Conservation (phyloP, 1,140 invertebrate species). For the Semibalanus balanoides region DNA sequence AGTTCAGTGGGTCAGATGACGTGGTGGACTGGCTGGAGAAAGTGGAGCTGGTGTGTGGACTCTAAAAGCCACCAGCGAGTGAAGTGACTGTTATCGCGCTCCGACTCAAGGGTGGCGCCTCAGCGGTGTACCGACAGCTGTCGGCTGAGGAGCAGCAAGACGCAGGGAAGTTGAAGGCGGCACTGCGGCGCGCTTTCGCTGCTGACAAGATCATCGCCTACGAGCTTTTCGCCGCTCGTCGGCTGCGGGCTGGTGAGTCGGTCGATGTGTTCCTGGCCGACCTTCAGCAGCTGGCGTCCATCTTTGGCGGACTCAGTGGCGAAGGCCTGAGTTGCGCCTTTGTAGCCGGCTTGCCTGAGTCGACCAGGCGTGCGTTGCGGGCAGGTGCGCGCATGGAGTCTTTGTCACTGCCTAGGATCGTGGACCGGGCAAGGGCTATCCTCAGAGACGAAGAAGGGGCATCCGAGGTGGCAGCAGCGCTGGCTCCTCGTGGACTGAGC, state of each 20-base stretch:
- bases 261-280: constrained; percentile 4
- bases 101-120: constrained; percentile 5
- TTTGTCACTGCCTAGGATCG: constrained; percentile 1
- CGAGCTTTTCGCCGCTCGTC: background rate
- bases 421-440: background rate
- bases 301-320: constrained; percentile 5
- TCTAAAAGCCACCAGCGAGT: background rate
- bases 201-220: constrained; percentile 4
- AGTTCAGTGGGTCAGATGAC: background rate
- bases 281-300: background rate
- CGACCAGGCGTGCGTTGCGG: background rate
- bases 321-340: constrained; percentile 6
- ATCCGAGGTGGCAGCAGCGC: too few relatives aligned
- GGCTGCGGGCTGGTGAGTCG: constrained; percentile 7
- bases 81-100: constrained; percentile 6
- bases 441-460: background rate
- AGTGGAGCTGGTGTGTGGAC: background rate
- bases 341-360: constrained; percentile 4
- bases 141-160: background rate
- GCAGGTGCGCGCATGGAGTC: constrained; percentile 8
- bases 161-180: constrained; percentile 4
- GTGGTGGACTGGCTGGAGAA: background rate
- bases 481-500: background rate
- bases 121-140: constrained; percentile 10
- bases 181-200: constrained; percentile 7